A percentile compares a stretch with the other conserved stretches of the same genome.
Conservation (phyloP, 1,140 invertebrate species). For the Papilio glaucus region DNA sequence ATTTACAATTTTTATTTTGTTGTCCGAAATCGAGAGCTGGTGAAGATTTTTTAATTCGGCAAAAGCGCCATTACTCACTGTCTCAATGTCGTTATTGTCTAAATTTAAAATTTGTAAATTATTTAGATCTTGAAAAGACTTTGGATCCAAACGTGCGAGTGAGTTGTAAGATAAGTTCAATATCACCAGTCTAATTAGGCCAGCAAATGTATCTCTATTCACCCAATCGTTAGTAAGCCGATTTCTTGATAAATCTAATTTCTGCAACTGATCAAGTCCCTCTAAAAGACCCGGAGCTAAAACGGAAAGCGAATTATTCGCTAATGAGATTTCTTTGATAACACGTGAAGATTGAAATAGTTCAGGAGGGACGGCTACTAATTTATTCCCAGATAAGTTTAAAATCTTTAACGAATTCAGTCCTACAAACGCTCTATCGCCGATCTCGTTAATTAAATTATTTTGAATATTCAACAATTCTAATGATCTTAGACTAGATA, state of each 20-base stretch:
- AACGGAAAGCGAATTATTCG: conserved; percentile 92
- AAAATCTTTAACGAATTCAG: conserved; percentile 87
- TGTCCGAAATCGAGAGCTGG: conserved; percentile 89
- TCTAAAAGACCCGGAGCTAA: conserved; percentile 91
- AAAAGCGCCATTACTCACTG: conserved; percentile 90
- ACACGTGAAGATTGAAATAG: conserved; percentile 89
- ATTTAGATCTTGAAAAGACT: conserved; percentile 90
- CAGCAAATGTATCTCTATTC: conserved; percentile 91
- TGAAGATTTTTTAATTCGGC: conserved; percentile 89
- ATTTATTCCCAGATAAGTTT: conserved; percentile 90
- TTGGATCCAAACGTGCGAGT: conserved; percentile 88
- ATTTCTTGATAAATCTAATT: conserved; percentile 91
- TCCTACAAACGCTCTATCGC: conserved; percentile 89
- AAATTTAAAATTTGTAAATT: conserved; percentile 90
- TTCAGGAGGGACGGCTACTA: conserved; percentile 90
- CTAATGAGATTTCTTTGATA: conserved; percentile 89
- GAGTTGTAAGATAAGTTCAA: conserved; percentile 91
- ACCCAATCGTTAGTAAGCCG: conserved; percentile 91
- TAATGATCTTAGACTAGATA: conserved; percentile 88
- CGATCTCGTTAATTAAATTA: conserved; percentile 89
- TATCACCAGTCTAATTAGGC: conserved; percentile 89
- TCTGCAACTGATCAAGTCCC: conserved; percentile 89
- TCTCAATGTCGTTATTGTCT: conserved; percentile 90
- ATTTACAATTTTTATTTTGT: conserved; percentile 88
- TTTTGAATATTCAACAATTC: conserved; percentile 88